Evolutionary conservation across 2,797 vertebrate species (phyloP), one percentile per base, ranked within the genome.

Genomic region (Rachycentron canadum): DNA sequence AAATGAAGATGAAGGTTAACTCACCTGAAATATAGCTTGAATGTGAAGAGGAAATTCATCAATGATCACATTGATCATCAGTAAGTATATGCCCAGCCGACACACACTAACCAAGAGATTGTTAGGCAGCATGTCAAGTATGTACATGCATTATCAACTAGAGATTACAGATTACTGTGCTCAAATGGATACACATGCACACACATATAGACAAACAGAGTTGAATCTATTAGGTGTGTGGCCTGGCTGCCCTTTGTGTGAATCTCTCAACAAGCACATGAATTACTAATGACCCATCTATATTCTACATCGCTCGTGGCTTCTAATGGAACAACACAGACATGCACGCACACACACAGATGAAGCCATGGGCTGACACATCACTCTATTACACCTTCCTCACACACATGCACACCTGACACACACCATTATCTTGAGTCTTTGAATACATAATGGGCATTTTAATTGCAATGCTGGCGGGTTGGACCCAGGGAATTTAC

Each of bases 261-360:
- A 66, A 72, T 86, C 84, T 76, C 81, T 89, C 81, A 81, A 58
- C 23, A 36, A 80, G 69, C 53, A 65, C 86, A 92, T 93, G 88
- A 89, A 93, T 93, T 85, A 93, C 84, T 91, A 91, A 94, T 81
- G 89, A 89, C 69, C 88, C 84, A 83, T 84, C 65, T 77, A 84
- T 75, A 85, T 76, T 82, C 72, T 62, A 74, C 74, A 81, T 82
- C 59, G 50, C 81, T 79, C 73, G 66, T 52, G 45, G 60, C 60
- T 76, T 78, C 86, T 89, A 88, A 88, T 86, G 83, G 85, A 88
- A 81, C 69, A 79, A 76, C 84, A 86, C 83, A 32, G n/a, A n/a
- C n/a, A n/a, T n/a, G n/a, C 32, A 78, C 83, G 70, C 75, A 55
- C 77, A 57, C 73, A 76, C 78, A 69, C 57, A 25, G 36, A 52